Evolutionary conservation across 2,888 invertebrate species (phyloP).

Genomic region (Hofmannophila pseudospretella): DNA sequence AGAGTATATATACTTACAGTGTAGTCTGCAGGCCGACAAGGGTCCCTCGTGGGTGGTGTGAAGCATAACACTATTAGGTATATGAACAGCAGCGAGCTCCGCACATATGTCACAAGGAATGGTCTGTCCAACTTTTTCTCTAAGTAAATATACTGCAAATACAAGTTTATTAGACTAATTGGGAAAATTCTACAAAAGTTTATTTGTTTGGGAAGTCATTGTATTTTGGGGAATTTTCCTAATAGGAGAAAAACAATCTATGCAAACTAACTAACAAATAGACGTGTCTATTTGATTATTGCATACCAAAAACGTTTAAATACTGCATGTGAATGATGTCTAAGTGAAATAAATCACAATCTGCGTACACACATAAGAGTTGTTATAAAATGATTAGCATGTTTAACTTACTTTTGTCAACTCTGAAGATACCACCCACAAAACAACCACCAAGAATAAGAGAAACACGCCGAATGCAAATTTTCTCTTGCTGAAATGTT

Average conservation of each 20-base stretch:
- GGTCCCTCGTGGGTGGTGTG: conserved; percentile 93
- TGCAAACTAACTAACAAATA: too few relatives aligned
- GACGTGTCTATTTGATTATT: too few relatives aligned
- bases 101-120: conserved; percentile 96
- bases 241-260: too few relatives aligned
- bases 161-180: too few relatives aligned
- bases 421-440: conserved; percentile 98
- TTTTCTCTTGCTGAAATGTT: conserved; percentile 56
- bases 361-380: too few relatives aligned
- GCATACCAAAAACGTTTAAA: too few relatives aligned
- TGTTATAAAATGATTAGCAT: too few relatives aligned
- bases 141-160: conserved; percentile 88
- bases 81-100: conserved; percentile 95
- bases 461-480: conserved; percentile 91
- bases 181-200: too few relatives aligned
- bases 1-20: conserved; percentile 79
- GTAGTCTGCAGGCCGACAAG: conserved; percentile 86
- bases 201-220: too few relatives aligned
- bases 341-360: too few relatives aligned
- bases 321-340: too few relatives aligned
- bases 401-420: conserved; percentile 87
- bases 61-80: conserved; percentile 94
- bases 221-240: too few relatives aligned
- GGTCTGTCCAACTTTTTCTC: conserved; percentile 94
- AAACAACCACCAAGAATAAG: conserved; percentile 92